A percentile compares a stretch with the other conserved stretches of the same genome.
phyloP scores from a whole-genome alignment of 1,140 invertebrate genomes.

The Drosophila sp. region DNA sequence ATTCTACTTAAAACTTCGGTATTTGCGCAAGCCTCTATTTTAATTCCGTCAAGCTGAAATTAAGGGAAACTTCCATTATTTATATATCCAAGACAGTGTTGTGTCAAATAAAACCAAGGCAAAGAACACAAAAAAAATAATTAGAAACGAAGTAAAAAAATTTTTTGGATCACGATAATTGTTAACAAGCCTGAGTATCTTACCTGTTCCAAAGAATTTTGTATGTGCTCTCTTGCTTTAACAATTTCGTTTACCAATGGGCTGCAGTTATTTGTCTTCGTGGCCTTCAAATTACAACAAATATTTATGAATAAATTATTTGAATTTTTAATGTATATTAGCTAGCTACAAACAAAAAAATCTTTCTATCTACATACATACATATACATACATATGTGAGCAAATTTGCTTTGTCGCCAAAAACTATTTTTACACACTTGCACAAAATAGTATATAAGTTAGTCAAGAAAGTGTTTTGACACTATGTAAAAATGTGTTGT shows the following conservation, averaged over 20 bases:
- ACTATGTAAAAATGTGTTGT: too few relatives aligned
- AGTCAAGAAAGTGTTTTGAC: too few relatives aligned
- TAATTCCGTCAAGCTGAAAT: conserved; percentile 86
- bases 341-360: background rate
- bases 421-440: background rate
- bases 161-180: background rate
- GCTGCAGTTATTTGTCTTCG: conserved; percentile 69
- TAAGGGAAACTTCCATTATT: conserved; percentile 14
- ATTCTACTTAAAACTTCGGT: conserved; percentile 84
- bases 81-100: too few relatives aligned
- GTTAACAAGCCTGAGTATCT: conserved; percentile 43
- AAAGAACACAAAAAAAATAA: background rate
- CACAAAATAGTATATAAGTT: too few relatives aligned
- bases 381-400: background rate
- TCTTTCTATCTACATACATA: background rate
- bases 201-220: conserved; percentile 88
- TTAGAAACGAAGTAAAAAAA: background rate
- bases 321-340: conserved; percentile 1
- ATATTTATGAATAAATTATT: conserved; percentile 11
- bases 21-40: conserved; percentile 80
- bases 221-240: conserved; percentile 88
- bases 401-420: background rate
- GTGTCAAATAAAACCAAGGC: too few relatives aligned
- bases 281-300: conserved; percentile 61
- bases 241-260: conserved; percentile 88